phyloP scores from a whole-genome alignment of 2,113 vertebrate genomes.

The Bubalus kerabau region DNA sequence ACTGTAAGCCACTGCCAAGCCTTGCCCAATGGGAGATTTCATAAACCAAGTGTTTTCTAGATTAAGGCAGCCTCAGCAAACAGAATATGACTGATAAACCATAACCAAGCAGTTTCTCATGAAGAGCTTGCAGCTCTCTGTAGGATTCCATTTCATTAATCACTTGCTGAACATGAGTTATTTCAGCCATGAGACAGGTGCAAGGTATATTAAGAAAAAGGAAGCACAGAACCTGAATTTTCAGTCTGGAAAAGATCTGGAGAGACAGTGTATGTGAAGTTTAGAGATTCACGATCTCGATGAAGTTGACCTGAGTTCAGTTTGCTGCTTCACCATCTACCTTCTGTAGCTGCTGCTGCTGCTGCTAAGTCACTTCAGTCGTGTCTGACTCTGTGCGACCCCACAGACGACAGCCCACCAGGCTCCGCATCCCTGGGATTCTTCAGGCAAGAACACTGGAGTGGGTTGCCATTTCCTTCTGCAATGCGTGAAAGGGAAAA shows the following conservation, averaged over 20 bases:
- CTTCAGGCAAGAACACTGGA: too few relatives aligned
- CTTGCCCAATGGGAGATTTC: neutral
- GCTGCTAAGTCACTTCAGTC: too few relatives aligned
- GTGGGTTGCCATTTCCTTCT: too few relatives aligned
- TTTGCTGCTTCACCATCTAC: neutral
- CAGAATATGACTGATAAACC: neutral
- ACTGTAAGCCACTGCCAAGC: neutral
- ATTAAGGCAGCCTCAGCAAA: neutral
- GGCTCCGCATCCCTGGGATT: too few relatives aligned
- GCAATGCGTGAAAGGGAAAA: too few relatives aligned
- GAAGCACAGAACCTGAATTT: neutral
- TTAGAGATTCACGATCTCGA: neutral
- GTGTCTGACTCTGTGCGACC: too few relatives aligned
- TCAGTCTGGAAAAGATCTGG: neutral
- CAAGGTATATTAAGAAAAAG: neutral
- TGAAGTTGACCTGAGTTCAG: neutral
- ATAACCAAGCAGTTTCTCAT: neutral
- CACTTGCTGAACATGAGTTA: neutral
- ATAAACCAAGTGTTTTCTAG: neutral
- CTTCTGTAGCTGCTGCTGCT: neutral
- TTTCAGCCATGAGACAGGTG: neutral
- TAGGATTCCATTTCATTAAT: neutral
- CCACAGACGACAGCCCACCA: too few relatives aligned
- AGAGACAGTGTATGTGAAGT: neutral
- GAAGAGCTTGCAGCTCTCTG: neutral